Evolutionary conservation across 2,797 vertebrate species (phyloP).

Genomic region (Melanogrammus aeglefinus): DNA sequence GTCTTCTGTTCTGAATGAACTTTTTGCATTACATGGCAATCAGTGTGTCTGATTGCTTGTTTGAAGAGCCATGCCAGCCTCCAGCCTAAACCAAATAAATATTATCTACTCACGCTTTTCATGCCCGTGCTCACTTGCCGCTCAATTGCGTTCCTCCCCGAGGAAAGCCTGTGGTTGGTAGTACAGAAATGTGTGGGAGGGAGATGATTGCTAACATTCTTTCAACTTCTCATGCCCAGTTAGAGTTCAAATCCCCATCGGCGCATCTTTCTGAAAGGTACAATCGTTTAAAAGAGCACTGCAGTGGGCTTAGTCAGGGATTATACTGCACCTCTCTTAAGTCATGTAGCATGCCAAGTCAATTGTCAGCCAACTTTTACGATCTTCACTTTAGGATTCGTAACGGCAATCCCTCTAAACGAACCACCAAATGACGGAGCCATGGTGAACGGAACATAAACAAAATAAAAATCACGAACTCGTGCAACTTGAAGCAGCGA

Average conservation of each 20-base stretch:
- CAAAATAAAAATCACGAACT: background rate
- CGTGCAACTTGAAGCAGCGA: background rate
- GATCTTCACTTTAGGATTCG: background rate
- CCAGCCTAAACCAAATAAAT: constrained; percentile 64
- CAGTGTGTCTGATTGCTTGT: constrained; percentile 47
- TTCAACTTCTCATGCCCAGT: constrained; percentile 65
- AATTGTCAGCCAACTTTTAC: constrained; percentile 1
- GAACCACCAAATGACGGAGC: background rate
- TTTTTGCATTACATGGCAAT: constrained; percentile 40
- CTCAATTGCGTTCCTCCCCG: constrained; percentile 45
- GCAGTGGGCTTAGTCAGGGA: constrained; percentile 38
- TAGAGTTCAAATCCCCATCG: constrained; percentile 58
- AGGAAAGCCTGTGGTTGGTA: constrained; percentile 70
- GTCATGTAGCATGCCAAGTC: constrained; percentile 27
- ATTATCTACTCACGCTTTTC: constrained; percentile 63
- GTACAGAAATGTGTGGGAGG: constrained; percentile 74
- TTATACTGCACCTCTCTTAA: constrained; percentile 20
- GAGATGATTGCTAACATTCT: constrained; percentile 74
- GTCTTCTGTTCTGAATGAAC: constrained; percentile 12
- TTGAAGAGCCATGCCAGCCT: constrained; percentile 50
- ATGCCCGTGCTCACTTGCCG: constrained; percentile 62
- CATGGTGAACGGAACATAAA: background rate
- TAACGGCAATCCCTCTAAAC: background rate
- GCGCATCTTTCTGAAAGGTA: constrained; percentile 46
- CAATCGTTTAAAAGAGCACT: constrained; percentile 11